Base-by-base conservation (phyloP, 2,888 invertebrate species). In the Agrochola macilenta region DNA sequence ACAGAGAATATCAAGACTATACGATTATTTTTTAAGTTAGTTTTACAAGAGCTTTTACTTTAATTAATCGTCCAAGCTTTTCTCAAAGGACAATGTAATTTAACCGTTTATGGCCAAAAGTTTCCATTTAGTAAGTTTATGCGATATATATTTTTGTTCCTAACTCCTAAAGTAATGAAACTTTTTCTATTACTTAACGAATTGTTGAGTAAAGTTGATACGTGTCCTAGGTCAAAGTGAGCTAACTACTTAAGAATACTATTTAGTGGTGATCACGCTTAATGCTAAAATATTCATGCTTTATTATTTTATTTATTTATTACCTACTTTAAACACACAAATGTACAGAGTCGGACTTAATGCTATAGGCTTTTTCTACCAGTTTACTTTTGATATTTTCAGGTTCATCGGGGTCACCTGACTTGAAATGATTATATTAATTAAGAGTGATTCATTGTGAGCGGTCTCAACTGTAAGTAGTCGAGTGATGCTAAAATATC, bases 111-210 rank as follows among this genome's bases (percentile, higher is more conserved):
- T 72, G 70, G 85, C 52, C 69, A 61, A 54, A 79, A 76, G 69
- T 83, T 54, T 26, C 61, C 79, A 69, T 74, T 79, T 46, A 49
- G 14, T 54, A 75, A 83, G 64, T 75, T 72, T 78, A 35, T 65
- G 35, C 65, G 35, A 54, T 54, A 69, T 66, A 83, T 66, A 78
- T 83, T 83, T 78, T 78, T 58, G 52, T 78, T 61, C 12, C 49
- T 43, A 83, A 79, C 65, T 86, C 71, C 30, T 74, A n/a, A 72
- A 75, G 63, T 66, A 78, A 57, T 69, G 46, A 73, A 79, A 82
- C 71, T 85, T 84, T 79, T 75, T 63, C 69, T 83, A 83, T 83
- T 74, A 83, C 63, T 83, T 72, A 61, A 63, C 49, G 46, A 74
- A 68, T 68, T 64, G 43, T 70, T 76, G 23, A 66, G 43, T 66